Evolutionary conservation across 2,888 invertebrate genomes (phyloP).

Genomic region (Melanophora roralis): DNA sequence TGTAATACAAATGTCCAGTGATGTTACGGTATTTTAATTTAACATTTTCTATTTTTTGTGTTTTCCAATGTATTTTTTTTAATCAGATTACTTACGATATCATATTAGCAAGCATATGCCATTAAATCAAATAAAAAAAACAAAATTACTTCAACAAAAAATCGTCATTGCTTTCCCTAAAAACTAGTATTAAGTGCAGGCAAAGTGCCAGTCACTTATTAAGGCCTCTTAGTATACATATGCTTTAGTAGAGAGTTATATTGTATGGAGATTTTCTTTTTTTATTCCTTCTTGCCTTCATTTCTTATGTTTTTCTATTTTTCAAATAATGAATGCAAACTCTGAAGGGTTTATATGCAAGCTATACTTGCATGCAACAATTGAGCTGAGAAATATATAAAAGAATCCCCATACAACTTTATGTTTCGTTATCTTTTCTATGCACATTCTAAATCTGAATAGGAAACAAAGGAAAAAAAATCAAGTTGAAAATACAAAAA

Average conservation of each 20-base stretch:
- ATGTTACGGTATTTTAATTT: conserved; percentile 9
- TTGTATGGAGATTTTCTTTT: conserved; percentile 32
- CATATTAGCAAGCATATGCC: conserved; percentile 30
- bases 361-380: conserved; percentile 56
- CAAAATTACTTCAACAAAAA: conserved; percentile 9
- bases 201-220: conserved; percentile 2
- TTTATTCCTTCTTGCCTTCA: conserved; percentile 2
- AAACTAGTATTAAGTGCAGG: conserved; percentile 40
- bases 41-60: too few relatives aligned
- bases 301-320: conserved; percentile 29
- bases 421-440: conserved; percentile 57
- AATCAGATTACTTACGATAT: background rate
- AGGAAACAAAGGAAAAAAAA: conserved; percentile 19
- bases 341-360: conserved; percentile 40
- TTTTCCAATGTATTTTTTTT: too few relatives aligned
- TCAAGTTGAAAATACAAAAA: background rate
- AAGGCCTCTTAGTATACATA: conserved; percentile 10
- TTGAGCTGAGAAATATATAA: conserved; percentile 54
- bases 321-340: conserved; percentile 47
- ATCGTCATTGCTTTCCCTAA: background rate
- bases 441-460: conserved; percentile 36
- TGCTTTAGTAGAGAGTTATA: background rate
- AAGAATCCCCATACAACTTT: conserved; percentile 43
- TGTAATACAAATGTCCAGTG: background rate
- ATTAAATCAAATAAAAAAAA: conserved; percentile 8